Percentiles rank a stretch among this genome's conserved stretches.
Evolutionary conservation across 2,888 invertebrate species (phyloP).

Genomic region (Seira sanloemensis): DNA sequence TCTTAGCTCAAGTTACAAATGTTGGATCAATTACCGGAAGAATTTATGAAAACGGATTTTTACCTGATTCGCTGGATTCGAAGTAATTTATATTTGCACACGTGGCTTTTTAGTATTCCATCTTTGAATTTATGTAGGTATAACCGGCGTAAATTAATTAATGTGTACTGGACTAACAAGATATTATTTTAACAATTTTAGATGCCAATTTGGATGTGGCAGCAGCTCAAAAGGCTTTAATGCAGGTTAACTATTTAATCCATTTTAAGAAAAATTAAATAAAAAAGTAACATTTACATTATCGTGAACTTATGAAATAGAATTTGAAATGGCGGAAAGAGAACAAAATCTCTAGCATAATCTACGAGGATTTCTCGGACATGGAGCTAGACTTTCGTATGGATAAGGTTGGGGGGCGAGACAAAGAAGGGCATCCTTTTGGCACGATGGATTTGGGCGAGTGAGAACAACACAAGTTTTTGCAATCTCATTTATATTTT

Average conservation of each 20-base stretch:
- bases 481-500: no score
- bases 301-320: no score
- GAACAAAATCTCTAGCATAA: slow-evolving; percentile 22
- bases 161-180: no score
- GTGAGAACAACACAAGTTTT: no score
- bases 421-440: not conserved
- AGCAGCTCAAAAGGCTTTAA: not conserved
- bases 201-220: slow-evolving; percentile 20
- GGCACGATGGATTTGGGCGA: slow-evolving; percentile 32
- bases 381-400: slow-evolving; percentile 19
- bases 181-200: no score
- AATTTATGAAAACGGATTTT: slow-evolving; percentile 36
- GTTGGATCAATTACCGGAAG: slow-evolving; percentile 1
- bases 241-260: no score
- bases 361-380: slow-evolving; percentile 25
- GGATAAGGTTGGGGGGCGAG: no score
- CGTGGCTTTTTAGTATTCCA: no score
- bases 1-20: slow-evolving; percentile 21
- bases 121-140: no score
- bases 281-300: no score
- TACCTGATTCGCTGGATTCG: slow-evolving; percentile 35
- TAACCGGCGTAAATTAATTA: no score
- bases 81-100: slow-evolving; percentile 18
- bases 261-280: no score
- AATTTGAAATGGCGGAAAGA: slow-evolving; percentile 21